These are phyloP conservation scores for Pardalotus punctatus DNA, from an alignment of 2,113 vertebrate genomes.

Conservation along the genomic window DNA sequence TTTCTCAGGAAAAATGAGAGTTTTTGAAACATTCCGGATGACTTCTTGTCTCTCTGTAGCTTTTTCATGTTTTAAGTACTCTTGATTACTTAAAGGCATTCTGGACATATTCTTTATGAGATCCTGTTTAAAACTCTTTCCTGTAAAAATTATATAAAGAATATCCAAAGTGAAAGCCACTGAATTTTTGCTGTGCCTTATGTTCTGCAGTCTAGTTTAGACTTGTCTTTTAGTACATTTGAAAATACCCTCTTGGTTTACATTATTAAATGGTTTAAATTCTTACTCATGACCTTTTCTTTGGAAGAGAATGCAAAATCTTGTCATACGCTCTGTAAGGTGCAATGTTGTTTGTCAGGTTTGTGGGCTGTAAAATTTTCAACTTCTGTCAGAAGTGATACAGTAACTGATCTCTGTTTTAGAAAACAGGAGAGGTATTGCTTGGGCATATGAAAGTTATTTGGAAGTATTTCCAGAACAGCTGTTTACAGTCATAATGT, in stretches of 20 bases:
- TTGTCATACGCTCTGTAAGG: background rate
- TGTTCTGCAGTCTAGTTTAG: background rate
- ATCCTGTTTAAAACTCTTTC: background rate
- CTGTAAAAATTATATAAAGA: background rate
- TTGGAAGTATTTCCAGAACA: background rate
- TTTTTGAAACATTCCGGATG: background rate
- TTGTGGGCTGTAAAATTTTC: background rate
- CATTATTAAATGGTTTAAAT: background rate
- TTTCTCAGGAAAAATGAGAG: background rate
- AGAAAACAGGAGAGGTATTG: background rate
- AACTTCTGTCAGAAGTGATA: background rate
- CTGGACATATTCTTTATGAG: background rate
- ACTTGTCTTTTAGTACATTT: background rate
- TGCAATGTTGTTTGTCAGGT: background rate
- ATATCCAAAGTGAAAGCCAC: background rate
- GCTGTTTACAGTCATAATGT: background rate
- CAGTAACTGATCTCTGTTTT: background rate
- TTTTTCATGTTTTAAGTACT: background rate
- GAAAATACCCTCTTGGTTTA: background rate
- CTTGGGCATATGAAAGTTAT: background rate
- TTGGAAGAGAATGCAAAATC: background rate
- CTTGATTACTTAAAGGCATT: background rate
- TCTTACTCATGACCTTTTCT: background rate
- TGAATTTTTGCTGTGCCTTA: background rate
- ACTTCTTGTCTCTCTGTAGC: background rate